These are phyloP conservation scores for Drosophila arizonae DNA, from an alignment of 1,140 invertebrate species.

Conservation along the genomic window DNA sequence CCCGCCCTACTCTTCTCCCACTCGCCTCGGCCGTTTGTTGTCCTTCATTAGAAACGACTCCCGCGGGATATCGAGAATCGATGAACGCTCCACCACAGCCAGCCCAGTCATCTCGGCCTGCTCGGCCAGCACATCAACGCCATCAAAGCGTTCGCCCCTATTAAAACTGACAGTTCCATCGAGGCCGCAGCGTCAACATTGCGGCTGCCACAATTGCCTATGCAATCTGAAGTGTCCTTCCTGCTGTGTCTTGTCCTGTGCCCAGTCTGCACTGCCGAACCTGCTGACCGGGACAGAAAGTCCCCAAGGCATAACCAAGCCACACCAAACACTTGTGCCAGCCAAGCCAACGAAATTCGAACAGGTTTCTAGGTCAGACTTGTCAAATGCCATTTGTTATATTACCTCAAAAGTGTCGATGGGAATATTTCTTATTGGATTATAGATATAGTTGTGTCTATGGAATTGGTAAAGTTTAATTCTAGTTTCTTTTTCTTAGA, in stretches of 20 bases:
- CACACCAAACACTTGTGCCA: slow-evolving; percentile 43
- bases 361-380: slow-evolving; percentile 10
- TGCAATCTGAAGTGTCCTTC: slow-evolving; percentile 41
- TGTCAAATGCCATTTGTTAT: background rate
- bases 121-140: slow-evolving; percentile 51
- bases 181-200: slow-evolving; percentile 59
- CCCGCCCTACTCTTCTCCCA: background rate
- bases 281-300: slow-evolving; percentile 48
- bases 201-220: slow-evolving; percentile 53
- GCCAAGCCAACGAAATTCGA: background rate
- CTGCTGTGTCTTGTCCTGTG: background rate
- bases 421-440: too few species aligned
- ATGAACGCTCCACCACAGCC: slow-evolving; percentile 38
- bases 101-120: slow-evolving; percentile 25
- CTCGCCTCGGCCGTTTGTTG: slow-evolving; percentile 33
- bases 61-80: slow-evolving; percentile 58
- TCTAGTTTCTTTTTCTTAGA: too few species aligned
- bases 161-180: slow-evolving; percentile 64
- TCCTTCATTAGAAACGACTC: slow-evolving; percentile 77
- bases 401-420: background rate
- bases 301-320: slow-evolving; percentile 46
- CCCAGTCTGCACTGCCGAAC: slow-evolving; percentile 13
- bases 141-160: slow-evolving; percentile 74
- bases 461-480: too few species aligned
- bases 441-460: too few species aligned